A percentile compares a stretch with the other conserved stretches of the same genome.
Evolutionary conservation across 2,113 vertebrate species (phyloP).

Genomic region (Panurus biarmicus): DNA sequence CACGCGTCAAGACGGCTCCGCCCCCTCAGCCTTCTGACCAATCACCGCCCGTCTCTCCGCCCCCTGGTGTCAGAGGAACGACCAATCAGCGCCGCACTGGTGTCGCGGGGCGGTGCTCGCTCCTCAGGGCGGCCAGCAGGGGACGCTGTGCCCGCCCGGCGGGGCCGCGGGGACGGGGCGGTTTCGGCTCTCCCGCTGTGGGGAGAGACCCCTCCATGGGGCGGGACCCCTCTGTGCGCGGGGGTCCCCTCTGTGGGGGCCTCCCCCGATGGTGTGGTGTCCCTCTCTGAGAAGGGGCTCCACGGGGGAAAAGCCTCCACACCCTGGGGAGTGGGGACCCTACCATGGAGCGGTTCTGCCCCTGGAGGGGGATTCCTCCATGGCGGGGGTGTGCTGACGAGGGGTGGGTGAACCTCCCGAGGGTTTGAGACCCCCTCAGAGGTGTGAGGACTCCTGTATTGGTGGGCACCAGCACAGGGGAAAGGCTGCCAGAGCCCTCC

Average conservation of each 20-base stretch:
- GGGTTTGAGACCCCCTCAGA: no score
- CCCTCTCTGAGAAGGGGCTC: no score
- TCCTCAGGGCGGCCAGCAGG: background rate
- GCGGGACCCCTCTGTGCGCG: background rate
- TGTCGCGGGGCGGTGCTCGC: background rate
- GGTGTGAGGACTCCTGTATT: fast-evolving
- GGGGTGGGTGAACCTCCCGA: no score
- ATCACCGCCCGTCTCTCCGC: fast-evolving
- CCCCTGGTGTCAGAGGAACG: fast-evolving
- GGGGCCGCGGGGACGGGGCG: background rate
- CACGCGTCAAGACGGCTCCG: fast-evolving
- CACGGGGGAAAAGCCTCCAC: background rate
- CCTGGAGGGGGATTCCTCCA: no score
- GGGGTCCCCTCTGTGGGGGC: fast-evolving
- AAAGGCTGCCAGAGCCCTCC: background rate
- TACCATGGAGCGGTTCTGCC: background rate
- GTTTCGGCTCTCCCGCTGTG: background rate
- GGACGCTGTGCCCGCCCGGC: background rate
- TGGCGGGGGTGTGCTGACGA: no score
- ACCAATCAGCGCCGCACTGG: background rate
- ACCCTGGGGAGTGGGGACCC: no score
- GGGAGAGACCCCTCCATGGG: background rate
- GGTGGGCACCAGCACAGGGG: no score
- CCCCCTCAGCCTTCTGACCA: fast-evolving
- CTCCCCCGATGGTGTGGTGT: no score